phyloP scores from a whole-genome alignment of 2,113 vertebrate species.

The Copsychus sechellarum region DNA sequence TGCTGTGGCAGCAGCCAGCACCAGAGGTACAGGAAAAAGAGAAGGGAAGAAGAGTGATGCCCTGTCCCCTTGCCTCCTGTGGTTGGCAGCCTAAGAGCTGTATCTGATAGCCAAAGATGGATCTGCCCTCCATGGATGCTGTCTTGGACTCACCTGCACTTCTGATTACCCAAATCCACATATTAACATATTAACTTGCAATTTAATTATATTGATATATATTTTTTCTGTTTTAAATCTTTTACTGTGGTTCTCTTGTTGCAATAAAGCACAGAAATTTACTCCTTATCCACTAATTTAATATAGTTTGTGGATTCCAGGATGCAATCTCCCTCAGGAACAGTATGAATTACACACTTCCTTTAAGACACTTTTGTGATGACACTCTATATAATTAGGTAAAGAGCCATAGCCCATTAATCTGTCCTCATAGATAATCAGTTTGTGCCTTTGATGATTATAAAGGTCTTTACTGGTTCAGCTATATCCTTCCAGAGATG shows the following conservation, averaged over 20 bases:
- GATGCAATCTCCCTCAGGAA: neutral
- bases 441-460: neutral
- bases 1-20: neutral
- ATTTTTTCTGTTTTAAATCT: neutral
- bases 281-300: neutral
- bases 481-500: neutral
- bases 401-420: neutral
- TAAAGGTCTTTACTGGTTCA: neutral
- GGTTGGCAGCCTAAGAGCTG: accelerated
- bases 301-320: neutral
- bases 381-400: neutral
- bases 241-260: neutral
- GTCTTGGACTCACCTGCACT: neutral
- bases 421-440: neutral
- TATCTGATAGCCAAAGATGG: neutral
- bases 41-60: neutral
- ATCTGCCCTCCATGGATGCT: neutral
- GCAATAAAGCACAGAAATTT: neutral
- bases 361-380: neutral
- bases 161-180: neutral
- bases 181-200: neutral
- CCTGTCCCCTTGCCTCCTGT: neutral
- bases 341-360: neutral
- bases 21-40: neutral
- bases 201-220: neutral